phyloP scores from a whole-genome alignment of 2,888 invertebrate genomes.

The Eupithecia centaureata region DNA sequence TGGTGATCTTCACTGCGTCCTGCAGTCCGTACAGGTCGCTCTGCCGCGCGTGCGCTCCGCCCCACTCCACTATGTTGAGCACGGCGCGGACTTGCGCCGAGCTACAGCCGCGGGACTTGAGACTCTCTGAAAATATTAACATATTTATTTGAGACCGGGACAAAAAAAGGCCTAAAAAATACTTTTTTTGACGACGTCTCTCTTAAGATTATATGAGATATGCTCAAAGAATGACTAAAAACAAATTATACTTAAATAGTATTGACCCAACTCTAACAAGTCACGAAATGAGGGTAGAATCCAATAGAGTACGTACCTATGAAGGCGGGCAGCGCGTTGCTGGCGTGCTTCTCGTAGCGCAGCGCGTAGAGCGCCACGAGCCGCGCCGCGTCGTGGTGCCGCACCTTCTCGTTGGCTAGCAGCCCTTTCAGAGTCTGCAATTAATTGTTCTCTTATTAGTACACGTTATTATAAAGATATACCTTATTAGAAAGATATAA shows the following conservation, averaged over 20 bases:
- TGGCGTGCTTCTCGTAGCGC: conserved; percentile 95
- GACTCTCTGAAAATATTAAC: no score
- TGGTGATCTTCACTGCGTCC: conserved; percentile 95
- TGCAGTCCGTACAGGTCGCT: conserved; percentile 93
- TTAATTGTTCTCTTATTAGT: no score
- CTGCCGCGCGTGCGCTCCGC: conserved; percentile 91
- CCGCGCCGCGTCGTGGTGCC: conserved; percentile 92
- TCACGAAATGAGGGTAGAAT: no score
- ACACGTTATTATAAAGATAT: no score
- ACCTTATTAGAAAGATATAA: no score
- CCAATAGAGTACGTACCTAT: conserved; percentile 23
- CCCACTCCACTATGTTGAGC: conserved; percentile 90
- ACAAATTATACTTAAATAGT: no score
- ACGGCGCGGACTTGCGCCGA: conserved; percentile 85
- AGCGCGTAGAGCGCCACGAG: conserved; percentile 97
- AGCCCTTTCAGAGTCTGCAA: conserved; percentile 89
- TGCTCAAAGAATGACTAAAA: no score
- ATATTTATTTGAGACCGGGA: no score
- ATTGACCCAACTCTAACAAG: no score
- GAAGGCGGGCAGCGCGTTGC: conserved; percentile 89
- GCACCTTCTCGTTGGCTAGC: conserved; percentile 88
- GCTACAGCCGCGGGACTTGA: conserved; percentile 51
- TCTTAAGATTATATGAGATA: no score
- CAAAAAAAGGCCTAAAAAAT: no score
- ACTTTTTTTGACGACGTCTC: no score